These are phyloP conservation scores for Yponomeuta malinellus DNA, from an alignment of 2,888 invertebrate genomes.

Conservation along the genomic window DNA sequence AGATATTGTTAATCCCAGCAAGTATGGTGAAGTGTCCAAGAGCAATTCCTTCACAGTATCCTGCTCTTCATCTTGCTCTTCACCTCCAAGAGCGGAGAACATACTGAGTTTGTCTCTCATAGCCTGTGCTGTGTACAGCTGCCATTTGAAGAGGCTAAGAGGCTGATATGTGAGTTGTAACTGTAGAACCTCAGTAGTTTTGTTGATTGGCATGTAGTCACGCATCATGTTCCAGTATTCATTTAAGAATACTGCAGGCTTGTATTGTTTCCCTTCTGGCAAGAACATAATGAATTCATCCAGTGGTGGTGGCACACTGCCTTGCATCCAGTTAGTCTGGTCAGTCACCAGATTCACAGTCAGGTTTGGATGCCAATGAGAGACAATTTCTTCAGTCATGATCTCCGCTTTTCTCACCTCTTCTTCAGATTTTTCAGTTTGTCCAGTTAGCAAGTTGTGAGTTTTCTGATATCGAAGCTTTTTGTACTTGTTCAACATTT, in stretches of 20 bases:
- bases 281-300: conserved; percentile 95
- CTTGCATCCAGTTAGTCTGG: conserved; percentile 95
- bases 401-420: conserved; percentile 86
- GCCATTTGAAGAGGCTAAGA: conserved; percentile 97
- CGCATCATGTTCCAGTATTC: conserved; percentile 99
- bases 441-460: conserved; percentile 95
- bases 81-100: conserved; percentile 78
- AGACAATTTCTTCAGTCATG: conserved; percentile 90
- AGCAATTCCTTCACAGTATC: conserved; percentile 95
- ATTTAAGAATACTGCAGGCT: conserved; percentile 95
- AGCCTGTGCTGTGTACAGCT: conserved; percentile 96
- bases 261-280: conserved; percentile 89
- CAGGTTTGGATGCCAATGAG: conserved; percentile 99
- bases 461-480: conserved; percentile 90
- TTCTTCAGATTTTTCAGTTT: conserved; percentile 85
- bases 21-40: conserved; percentile 96
- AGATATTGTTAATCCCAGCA: conserved; percentile 91
- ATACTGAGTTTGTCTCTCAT: conserved; percentile 92
- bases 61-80: conserved; percentile 91
- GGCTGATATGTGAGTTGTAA: conserved; percentile 89
- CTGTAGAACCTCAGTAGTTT: conserved; percentile 83
- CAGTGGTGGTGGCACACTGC: conserved; percentile 92
- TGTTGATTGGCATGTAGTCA: conserved; percentile 94
- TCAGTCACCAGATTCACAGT: conserved; percentile 97
- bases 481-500: conserved; percentile 93